A percentile compares a stretch with the other conserved stretches of the same genome.
phyloP scores from a whole-genome alignment of 1,140 invertebrate species.

The Neelides sp. region DNA sequence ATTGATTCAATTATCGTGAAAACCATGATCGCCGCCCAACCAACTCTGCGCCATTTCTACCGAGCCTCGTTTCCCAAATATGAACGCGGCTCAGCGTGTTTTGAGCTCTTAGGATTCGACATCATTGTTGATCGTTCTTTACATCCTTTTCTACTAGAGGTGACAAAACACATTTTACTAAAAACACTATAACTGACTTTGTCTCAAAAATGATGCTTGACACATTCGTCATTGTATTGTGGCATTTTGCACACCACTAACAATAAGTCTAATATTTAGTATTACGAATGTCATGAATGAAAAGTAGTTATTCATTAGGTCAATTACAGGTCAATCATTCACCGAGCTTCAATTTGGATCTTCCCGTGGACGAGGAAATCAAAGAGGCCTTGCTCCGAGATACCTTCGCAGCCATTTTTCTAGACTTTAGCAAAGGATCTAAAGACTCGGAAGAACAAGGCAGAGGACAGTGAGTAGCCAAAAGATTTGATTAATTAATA shows the following conservation, averaged over 20 bases:
- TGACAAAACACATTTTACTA: constrained; percentile 33
- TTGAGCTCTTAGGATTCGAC: constrained; percentile 79
- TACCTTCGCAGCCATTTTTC: constrained; percentile 41
- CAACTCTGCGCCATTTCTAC: constrained; percentile 66
- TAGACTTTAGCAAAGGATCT: constrained; percentile 55
- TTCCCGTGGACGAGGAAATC: constrained; percentile 39
- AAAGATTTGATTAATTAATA: too few relatives aligned
- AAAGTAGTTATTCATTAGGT: too few relatives aligned
- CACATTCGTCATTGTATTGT: too few relatives aligned
- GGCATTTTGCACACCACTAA: too few relatives aligned
- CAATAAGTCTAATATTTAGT: too few relatives aligned
- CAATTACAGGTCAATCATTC: constrained; percentile 41
- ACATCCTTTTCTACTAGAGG: constrained; percentile 74
- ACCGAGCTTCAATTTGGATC: constrained; percentile 40
- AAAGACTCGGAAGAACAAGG: constrained; percentile 32
- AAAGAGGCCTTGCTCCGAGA: constrained; percentile 39
- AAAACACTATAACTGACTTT: not conserved
- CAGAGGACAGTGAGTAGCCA: too few relatives aligned
- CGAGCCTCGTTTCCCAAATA: constrained; percentile 75
- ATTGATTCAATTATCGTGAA: constrained; percentile 84
- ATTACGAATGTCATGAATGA: too few relatives aligned
- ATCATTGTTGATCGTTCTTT: constrained; percentile 70
- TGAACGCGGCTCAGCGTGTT: constrained; percentile 68
- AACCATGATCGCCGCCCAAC: constrained; percentile 69
- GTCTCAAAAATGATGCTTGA: too few relatives aligned